Percentiles rank a stretch among this genome's conserved stretches.
phyloP scores from a whole-genome alignment of 2,888 invertebrate genomes.

The Pachycephus smyrnensis region DNA sequence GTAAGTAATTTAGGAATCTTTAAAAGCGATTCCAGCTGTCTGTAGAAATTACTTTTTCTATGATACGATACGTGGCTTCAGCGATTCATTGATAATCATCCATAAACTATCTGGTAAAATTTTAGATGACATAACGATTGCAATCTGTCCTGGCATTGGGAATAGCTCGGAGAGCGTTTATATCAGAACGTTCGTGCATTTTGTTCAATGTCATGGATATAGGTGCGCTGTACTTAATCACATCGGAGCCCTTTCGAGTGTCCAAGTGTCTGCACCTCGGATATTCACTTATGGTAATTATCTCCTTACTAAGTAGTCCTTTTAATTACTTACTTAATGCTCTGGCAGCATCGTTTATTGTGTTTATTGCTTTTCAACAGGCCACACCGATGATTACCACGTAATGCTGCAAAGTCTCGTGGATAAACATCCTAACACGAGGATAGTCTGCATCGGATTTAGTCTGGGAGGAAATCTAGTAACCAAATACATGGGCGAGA shows the following conservation, averaged over 20 bases:
- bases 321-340: neutral
- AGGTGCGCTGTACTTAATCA: constrained; percentile 94
- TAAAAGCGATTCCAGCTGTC: neutral
- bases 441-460: constrained; percentile 89
- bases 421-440: constrained; percentile 80
- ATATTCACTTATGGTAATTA: constrained; percentile 92
- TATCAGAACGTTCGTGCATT: constrained; percentile 92
- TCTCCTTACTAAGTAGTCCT: neutral
- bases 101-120: neutral
- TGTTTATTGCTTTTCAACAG: constrained; percentile 68
- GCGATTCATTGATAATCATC: neutral
- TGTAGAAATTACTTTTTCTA: neutral
- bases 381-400: constrained; percentile 89
- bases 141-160: constrained; percentile 92
- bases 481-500: constrained; percentile 92
- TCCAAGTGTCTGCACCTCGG: constrained; percentile 86
- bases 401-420: constrained; percentile 83
- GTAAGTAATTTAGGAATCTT: constrained; percentile 63
- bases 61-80: neutral
- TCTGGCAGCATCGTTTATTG: neutral
- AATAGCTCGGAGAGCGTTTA: constrained; percentile 96
- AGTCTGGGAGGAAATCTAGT: constrained; percentile 94
- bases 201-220: constrained; percentile 92
- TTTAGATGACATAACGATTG: constrained; percentile 87
- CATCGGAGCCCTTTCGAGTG: constrained; percentile 87